These are phyloP conservation scores for Drosophila prosaltans DNA, from an alignment of 1,140 invertebrate genomes.

Conservation along the genomic window DNA sequence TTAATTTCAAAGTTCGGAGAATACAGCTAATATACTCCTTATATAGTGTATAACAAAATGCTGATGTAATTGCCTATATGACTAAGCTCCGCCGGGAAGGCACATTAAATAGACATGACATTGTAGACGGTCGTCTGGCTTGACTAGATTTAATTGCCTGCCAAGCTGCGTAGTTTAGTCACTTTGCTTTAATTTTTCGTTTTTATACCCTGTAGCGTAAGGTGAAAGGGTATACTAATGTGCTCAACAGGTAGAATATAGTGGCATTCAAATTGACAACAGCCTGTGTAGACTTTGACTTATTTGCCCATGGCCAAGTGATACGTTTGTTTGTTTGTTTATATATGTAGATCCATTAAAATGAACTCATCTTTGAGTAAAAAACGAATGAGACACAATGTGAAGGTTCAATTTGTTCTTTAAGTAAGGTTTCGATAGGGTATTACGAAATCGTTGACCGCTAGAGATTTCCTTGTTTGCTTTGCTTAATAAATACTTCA, in stretches of 20 bases:
- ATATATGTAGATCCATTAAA: too few species aligned
- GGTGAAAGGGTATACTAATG: neutral
- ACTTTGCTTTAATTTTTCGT: conserved; percentile 26
- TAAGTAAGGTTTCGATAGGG: neutral
- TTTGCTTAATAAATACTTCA: conserved; percentile 29
- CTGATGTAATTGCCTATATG: conserved; percentile 53
- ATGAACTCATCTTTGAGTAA: too few species aligned
- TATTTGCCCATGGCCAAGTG: too few species aligned
- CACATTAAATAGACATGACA: conserved; percentile 37
- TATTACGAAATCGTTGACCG: neutral
- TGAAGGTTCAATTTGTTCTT: too few species aligned
- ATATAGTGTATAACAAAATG: neutral
- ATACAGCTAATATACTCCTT: neutral
- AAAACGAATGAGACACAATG: too few species aligned
- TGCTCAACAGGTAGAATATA: too few species aligned
- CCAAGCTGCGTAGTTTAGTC: conserved; percentile 56
- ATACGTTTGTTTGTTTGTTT: too few species aligned
- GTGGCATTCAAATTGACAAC: too few species aligned
- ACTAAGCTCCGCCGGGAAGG: conserved; percentile 20
- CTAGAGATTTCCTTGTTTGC: conserved; percentile 13
- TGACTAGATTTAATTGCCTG: conserved; percentile 57
- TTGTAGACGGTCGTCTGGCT: conserved; percentile 35
- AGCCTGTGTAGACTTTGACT: too few species aligned
- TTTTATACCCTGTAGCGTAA: conserved; percentile 1
- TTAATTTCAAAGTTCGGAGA: too few species aligned